Conservation (phyloP, 2,797 vertebrate species). For the Heliangelus exortis region DNA sequence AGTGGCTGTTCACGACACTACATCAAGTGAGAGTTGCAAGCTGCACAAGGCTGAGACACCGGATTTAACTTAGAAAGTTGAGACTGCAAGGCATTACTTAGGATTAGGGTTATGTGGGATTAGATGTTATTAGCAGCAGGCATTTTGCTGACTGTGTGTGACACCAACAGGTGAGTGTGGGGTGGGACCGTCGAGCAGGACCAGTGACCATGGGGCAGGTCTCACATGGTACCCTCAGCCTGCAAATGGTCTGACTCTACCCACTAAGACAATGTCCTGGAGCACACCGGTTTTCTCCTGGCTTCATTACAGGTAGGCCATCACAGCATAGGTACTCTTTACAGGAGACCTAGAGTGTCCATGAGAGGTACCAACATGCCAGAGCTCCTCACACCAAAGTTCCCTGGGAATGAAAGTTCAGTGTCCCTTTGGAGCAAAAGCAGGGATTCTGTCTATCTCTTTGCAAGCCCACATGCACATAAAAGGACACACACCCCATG, state of each 20-base stretch:
- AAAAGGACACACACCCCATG: not conserved
- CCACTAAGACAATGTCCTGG: rapidly evolving
- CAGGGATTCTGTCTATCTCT: not conserved
- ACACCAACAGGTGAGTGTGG: not conserved
- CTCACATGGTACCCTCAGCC: not conserved
- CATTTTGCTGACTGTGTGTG: not conserved
- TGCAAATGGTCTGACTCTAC: not conserved
- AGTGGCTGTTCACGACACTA: rapidly evolving
- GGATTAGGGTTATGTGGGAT: not conserved
- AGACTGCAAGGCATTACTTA: not conserved
- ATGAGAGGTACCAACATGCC: not conserved
- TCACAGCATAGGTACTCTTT: not conserved
- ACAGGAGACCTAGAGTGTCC: not conserved
- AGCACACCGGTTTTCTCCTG: not conserved
- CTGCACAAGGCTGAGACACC: not conserved
- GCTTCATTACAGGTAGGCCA: not conserved
- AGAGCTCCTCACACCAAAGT: not conserved
- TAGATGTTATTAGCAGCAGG: not conserved
- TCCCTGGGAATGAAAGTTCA: not conserved
- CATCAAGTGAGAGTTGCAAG: not conserved
- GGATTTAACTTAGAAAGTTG: not conserved
- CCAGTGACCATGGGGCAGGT: not conserved
- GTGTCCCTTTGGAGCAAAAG: not conserved
- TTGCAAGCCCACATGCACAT: not conserved
- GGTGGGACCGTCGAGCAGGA: not conserved